Base-by-base conservation (phyloP, 2,888 invertebrate species). In the Tetheella fluctuosa region DNA sequence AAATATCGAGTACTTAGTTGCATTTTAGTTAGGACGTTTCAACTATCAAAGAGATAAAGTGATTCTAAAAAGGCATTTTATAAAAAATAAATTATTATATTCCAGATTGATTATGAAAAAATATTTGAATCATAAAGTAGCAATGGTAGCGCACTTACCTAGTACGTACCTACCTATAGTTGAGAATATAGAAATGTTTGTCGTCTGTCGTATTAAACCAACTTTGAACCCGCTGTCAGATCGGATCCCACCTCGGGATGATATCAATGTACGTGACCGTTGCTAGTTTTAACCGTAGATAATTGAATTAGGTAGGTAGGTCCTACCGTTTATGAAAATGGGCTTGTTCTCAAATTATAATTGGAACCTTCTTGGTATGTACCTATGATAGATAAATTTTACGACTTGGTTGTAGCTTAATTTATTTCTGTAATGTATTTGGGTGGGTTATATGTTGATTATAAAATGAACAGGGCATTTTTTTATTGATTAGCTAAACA, bases 221-320 rank as follows among this genome's bases (percentile, higher is more conserved):
- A 20, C 48, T 48, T 48, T 48, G 48, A 20, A 17, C 48, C 48
- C 48, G 10, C 17, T 10, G 48, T 48, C 48, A 48, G 7, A 20
- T 48, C 48, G 48, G 48, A 48, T 20, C 20, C 20, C 20, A 48
- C 48, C 48, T 48, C 17, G 17, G 48, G 17, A 42, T 17, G 6
- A 42, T 42, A 42, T 17, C 42, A 42, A 42, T 2, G 42, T 48
- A 48, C 48, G 48, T 48, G 48, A 17, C 48, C 17, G 48, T 20
- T 20, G 48, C 48, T 48, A 20, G 48, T 48, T 48, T 48, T 48
- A 48, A 48, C 48, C 48, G n/a, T 48, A 48, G n/a, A 17, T 48
- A 48, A 48, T 48, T 48, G 48, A 48, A 48, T 48, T 53, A 23
- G 17, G 37, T 25, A 23, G 13, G 37, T 37, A n/a, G n/a, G n/a